Percentiles rank a stretch among this genome's conserved stretches.
Evolutionary conservation across 2,888 invertebrate species (phyloP).

Genomic region (Mactromeris polynyma): DNA sequence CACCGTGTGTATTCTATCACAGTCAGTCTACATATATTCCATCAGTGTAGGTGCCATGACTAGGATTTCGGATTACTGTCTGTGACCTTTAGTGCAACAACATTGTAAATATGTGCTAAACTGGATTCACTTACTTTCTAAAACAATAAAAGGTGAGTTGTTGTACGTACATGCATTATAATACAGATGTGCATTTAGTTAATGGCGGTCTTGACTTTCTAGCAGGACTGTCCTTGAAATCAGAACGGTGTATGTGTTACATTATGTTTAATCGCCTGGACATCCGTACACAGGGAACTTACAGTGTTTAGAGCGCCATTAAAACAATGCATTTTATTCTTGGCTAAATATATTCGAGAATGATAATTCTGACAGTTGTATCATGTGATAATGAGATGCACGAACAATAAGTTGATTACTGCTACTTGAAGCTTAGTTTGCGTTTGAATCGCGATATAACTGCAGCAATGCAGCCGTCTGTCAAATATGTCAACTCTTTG

Average conservation of each 20-base stretch:
- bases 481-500: too few relatives aligned
- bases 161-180: neutral
- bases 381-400: too few relatives aligned
- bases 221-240: neutral
- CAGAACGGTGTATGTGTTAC: neutral
- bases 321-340: too few relatives aligned
- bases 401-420: too few relatives aligned
- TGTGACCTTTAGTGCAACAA: neutral
- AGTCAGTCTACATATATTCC: neutral
- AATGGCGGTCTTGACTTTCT: neutral
- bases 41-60: neutral
- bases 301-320: too few relatives aligned
- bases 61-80: neutral
- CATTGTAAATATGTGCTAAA: neutral
- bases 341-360: too few relatives aligned
- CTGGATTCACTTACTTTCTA: neutral
- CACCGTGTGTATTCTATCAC: neutral
- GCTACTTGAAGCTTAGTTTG: too few relatives aligned
- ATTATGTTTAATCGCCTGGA: too few relatives aligned
- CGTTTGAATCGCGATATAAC: too few relatives aligned
- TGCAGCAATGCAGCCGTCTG: too few relatives aligned
- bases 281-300: too few relatives aligned
- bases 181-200: neutral
- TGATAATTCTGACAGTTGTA: too few relatives aligned
- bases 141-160: neutral